These are phyloP conservation scores for Zaprionus davidi DNA, from an alignment of 1,140 invertebrate genomes.

Conservation along the genomic window DNA sequence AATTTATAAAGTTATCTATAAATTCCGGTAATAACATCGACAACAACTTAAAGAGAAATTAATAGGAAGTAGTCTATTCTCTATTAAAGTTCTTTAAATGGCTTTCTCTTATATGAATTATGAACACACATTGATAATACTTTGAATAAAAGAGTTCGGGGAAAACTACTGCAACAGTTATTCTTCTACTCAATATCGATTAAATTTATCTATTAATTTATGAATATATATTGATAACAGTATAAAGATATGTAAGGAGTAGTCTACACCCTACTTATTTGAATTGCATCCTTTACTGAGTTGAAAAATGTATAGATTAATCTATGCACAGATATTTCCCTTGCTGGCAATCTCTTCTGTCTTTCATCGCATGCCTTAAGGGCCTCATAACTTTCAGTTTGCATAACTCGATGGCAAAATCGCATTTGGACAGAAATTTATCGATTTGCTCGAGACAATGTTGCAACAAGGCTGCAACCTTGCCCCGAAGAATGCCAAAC, in stretches of 20 bases:
- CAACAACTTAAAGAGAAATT: neutral
- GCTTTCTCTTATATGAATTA: neutral
- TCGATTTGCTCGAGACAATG: conserved; percentile 17
- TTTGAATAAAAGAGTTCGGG: neutral
- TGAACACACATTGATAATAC: neutral
- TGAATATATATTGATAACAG: neutral
- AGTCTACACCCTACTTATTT: neutral
- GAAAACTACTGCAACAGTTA: too few relatives aligned
- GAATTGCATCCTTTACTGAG: neutral
- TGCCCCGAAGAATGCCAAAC: conserved; percentile 1
- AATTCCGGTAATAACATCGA: neutral
- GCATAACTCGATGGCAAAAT: conserved; percentile 24
- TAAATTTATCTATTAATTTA: too few relatives aligned
- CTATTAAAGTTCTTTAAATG: too few relatives aligned
- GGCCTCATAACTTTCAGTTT: conserved; percentile 11
- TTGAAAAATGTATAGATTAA: neutral
- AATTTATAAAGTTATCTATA: neutral
- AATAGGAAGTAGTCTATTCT: too few relatives aligned
- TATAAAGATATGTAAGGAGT: neutral
- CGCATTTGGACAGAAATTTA: conserved; percentile 18
- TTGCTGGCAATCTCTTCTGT: neutral
- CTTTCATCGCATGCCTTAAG: conserved; percentile 3
- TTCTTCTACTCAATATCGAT: too few relatives aligned
- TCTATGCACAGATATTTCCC: neutral
- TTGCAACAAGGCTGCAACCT: conserved; percentile 14